Percentiles rank a stretch among this genome's conserved stretches.
Conservation (phyloP, 1,140 invertebrate species). For the Penaeus vannamei region DNA sequence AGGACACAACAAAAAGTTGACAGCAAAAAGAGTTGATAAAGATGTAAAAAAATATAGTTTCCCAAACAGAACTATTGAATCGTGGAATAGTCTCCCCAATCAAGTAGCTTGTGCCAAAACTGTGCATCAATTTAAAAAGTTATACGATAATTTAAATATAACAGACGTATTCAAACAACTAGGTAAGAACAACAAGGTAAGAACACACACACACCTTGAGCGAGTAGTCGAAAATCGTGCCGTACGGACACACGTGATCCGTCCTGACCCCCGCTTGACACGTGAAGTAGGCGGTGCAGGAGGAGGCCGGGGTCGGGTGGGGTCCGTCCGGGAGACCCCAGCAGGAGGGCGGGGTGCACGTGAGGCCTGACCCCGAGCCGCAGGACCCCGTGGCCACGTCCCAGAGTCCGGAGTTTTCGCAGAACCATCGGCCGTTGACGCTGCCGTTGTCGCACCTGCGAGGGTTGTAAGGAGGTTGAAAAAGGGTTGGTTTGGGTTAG, state of each 20-base stretch:
- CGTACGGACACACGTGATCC: conserved; percentile 64
- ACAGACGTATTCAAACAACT: too few species aligned
- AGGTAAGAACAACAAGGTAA: too few species aligned
- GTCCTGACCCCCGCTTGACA: conserved; percentile 62
- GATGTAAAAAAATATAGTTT: too few species aligned
- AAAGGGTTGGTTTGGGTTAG: not conserved
- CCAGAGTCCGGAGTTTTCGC: conserved; percentile 59
- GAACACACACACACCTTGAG: conserved; percentile 51
- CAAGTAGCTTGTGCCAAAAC: too few species aligned
- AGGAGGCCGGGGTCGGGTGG: conserved; percentile 62
- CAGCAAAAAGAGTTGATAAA: too few species aligned
- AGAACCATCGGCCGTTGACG: conserved; percentile 42
- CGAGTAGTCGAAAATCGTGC: conserved; percentile 64
- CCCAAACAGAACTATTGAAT: too few species aligned
- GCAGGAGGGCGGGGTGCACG: conserved; percentile 65
- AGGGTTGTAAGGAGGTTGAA: not conserved
- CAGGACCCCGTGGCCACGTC: conserved; percentile 65
- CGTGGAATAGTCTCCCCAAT: too few species aligned
- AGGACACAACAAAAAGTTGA: too few species aligned
- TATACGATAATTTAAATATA: too few species aligned
- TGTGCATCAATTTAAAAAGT: too few species aligned
- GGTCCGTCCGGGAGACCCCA: conserved; percentile 62
- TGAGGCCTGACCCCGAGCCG: conserved; percentile 45
- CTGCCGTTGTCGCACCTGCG: conserved; percentile 58
- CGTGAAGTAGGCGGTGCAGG: conserved; percentile 66